Evolutionary conservation across 2,797 vertebrate genomes (phyloP).

Genomic region (Paratrypauchen microcephalus): DNA sequence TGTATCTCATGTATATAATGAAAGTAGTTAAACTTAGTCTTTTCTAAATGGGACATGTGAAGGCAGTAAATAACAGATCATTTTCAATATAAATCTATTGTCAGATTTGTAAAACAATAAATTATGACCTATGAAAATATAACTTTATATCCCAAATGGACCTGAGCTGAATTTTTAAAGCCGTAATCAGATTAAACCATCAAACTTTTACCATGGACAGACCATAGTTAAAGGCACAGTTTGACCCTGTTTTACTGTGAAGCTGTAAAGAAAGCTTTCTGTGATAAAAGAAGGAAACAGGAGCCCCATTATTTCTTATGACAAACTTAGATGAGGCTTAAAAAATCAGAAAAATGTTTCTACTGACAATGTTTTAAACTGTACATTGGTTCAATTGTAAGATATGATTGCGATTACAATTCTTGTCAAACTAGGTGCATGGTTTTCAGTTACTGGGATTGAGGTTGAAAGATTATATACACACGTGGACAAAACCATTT

Average conservation of each 20-base stretch:
- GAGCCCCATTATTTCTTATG: conserved; percentile 17
- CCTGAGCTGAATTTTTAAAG: conserved; percentile 78
- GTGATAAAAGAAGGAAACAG: conserved; percentile 20
- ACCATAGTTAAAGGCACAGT: conserved; percentile 66
- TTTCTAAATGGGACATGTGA: conserved; percentile 21
- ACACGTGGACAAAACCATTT: too few species aligned
- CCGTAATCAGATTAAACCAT: conserved; percentile 66
- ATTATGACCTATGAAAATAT: conserved; percentile 69
- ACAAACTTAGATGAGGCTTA: conserved; percentile 69
- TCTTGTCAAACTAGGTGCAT: conserved; percentile 2
- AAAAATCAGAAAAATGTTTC: conserved; percentile 22
- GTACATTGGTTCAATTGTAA: conserved; percentile 15
- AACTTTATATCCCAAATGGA: conserved; percentile 66
- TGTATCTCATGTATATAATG: conserved; percentile 35
- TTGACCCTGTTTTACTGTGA: conserved; percentile 15
- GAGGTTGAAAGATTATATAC: conserved; percentile 6
- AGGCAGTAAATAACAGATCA: conserved; percentile 47
- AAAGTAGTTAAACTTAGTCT: conserved; percentile 20
- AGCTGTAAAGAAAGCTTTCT: conserved; percentile 24
- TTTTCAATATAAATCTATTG: conserved; percentile 61
- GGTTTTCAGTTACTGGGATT: conserved; percentile 8
- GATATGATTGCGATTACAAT: conserved; percentile 32
- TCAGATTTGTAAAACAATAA: conserved; percentile 54
- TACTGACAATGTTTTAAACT: neutral
- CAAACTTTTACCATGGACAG: conserved; percentile 41